phyloP scores from a whole-genome alignment of 2,888 invertebrate species.

The Callyntrura guangdongensis region DNA sequence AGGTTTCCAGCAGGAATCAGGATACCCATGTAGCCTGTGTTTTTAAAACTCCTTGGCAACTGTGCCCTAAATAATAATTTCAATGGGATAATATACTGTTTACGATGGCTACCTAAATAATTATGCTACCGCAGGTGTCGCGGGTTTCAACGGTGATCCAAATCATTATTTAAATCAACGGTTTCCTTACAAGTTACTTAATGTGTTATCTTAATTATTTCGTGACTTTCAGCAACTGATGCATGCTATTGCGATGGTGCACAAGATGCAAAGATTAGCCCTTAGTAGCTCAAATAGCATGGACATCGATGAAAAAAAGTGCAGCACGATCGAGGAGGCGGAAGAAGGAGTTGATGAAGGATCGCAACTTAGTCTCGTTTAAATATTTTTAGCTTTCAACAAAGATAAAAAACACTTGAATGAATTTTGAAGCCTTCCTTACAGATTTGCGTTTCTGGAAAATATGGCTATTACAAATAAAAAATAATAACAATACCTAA shows the following conservation, averaged over 20 bases:
- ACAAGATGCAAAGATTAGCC: conserved; percentile 86
- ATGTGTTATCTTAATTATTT: no score
- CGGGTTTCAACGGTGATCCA: no score
- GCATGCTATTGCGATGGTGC: conserved; percentile 87
- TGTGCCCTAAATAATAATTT: no score
- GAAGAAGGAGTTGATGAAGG: conserved; percentile 85
- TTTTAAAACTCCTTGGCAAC: no score
- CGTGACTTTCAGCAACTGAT: conserved; percentile 87
- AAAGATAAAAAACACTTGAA: conserved; percentile 44
- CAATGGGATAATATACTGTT: no score
- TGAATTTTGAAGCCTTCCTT: conserved; percentile 77
- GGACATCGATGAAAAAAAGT: conserved; percentile 85
- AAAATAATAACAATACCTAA: conserved; percentile 10
- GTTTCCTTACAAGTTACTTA: no score
- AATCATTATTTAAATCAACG: no score
- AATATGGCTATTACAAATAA: conserved; percentile 35
- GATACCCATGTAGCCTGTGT: no score
- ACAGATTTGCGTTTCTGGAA: conserved; percentile 61
- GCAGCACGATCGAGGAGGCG: conserved; percentile 86
- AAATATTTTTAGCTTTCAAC: conserved; percentile 62
- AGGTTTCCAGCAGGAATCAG: no score
- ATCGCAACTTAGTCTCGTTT: conserved; percentile 76
- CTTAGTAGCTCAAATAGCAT: conserved; percentile 86
- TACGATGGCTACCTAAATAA: no score
- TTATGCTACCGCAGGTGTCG: no score